Evolutionary conservation across 2,888 invertebrate genomes (phyloP).

Genomic region (Xestia c-nigrum): DNA sequence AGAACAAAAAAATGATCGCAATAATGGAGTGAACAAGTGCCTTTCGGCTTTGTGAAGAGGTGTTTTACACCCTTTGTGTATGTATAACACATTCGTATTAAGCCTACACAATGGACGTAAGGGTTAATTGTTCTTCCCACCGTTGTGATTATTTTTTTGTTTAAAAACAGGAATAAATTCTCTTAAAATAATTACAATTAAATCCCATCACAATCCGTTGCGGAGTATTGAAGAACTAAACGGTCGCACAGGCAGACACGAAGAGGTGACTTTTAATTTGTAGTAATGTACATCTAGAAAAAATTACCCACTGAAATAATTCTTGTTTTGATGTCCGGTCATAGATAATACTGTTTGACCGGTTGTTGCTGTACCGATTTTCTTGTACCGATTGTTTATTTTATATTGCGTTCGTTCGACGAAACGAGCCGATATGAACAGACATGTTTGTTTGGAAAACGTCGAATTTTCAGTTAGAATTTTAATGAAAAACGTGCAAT

Average conservation of each 20-base stretch:
- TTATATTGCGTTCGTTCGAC: conserved; percentile 10
- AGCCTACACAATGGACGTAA: too few relatives aligned
- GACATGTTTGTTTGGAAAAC: conserved; percentile 21
- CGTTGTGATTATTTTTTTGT: too few relatives aligned
- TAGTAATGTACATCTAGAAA: background rate
- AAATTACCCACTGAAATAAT: background rate
- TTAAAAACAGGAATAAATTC: too few relatives aligned
- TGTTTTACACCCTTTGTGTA: too few relatives aligned
- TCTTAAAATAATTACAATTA: too few relatives aligned
- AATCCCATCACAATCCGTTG: background rate
- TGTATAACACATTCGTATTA: too few relatives aligned
- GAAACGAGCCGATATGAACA: conserved; percentile 14
- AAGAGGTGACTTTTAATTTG: conserved; percentile 1
- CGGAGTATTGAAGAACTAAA: background rate
- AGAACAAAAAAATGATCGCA: too few relatives aligned
- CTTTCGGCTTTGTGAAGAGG: too few relatives aligned
- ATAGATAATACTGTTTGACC: conserved; percentile 23
- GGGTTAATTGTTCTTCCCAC: too few relatives aligned
- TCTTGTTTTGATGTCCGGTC: conserved; percentile 22
- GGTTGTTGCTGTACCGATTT: conserved; percentile 13
- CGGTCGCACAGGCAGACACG: background rate
- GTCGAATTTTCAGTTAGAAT: conserved; percentile 18
- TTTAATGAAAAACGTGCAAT: conserved; percentile 30
- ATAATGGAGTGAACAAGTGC: too few relatives aligned
- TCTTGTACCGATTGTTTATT: conserved; percentile 35